phyloP scores from a whole-genome alignment of 2,888 invertebrate genomes.

The Brenthis ino region DNA sequence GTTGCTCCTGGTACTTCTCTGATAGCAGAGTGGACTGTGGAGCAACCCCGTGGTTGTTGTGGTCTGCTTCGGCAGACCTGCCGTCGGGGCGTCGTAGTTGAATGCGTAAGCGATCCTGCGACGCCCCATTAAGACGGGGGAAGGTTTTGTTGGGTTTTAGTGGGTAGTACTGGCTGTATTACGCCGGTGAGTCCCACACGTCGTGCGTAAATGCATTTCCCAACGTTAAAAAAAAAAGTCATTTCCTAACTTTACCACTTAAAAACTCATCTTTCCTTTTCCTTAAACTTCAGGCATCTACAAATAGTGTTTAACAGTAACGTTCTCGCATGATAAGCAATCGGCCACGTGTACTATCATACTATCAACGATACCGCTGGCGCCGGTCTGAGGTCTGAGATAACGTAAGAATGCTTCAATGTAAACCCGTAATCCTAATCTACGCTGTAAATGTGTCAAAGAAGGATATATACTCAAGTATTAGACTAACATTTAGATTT shows the following conservation, averaged over 20 bases:
- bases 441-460: constrained; percentile 28
- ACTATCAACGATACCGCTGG: constrained; percentile 55
- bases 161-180: too few species aligned
- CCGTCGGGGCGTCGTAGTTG: too few species aligned
- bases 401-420: constrained; percentile 38
- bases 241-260: neutral
- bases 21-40: too few species aligned
- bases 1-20: too few species aligned
- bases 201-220: too few species aligned
- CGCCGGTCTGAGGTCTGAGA: constrained; percentile 47
- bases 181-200: too few species aligned
- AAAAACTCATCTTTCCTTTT: neutral
- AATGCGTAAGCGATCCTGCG: too few species aligned
- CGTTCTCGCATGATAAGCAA: constrained; percentile 28
- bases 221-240: too few species aligned
- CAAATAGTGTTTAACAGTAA: constrained; percentile 17
- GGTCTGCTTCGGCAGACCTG: too few species aligned
- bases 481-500: neutral
- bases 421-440: constrained; percentile 33
- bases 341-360: constrained; percentile 49
- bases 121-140: too few species aligned
- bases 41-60: too few species aligned
- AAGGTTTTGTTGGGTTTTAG: too few species aligned
- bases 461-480: constrained; percentile 25
- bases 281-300: constrained; percentile 6